Evolutionary conservation across 2,797 vertebrate species (phyloP).

Genomic region (Sebastes matsubarae): DNA sequence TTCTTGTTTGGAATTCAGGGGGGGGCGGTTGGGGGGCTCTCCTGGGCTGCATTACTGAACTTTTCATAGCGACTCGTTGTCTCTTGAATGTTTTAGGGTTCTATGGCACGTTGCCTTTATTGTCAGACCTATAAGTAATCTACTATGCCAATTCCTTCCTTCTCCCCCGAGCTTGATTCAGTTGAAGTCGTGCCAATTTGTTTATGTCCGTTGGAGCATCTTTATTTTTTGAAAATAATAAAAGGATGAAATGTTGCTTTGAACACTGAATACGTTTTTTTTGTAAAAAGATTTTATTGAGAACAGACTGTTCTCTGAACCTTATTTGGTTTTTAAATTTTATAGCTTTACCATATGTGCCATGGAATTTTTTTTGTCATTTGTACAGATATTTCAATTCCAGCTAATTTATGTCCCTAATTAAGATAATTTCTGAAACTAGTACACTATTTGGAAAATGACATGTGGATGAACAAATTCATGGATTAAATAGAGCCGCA

Average conservation of each 20-base stretch:
- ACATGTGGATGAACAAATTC: background rate
- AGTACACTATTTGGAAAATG: background rate
- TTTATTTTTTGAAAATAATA: background rate
- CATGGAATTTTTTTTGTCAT: background rate
- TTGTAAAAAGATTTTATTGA: background rate
- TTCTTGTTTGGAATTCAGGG: slow-evolving; percentile 65
- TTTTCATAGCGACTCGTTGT: slow-evolving; percentile 52
- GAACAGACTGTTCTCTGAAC: background rate
- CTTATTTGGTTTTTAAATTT: background rate
- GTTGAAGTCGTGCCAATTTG: slow-evolving; percentile 50
- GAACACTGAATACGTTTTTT: background rate
- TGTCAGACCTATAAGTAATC: slow-evolving; percentile 66
- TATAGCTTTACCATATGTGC: background rate
- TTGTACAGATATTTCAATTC: background rate
- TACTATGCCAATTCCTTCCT: slow-evolving; percentile 16
- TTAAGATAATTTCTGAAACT: background rate
- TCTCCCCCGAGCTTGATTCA: slow-evolving; percentile 42
- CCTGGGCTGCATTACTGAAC: slow-evolving; percentile 50
- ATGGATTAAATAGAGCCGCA: too few species aligned
- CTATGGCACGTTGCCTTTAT: slow-evolving; percentile 63
- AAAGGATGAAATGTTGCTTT: background rate
- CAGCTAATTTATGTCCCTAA: background rate
- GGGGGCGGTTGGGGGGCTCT: slow-evolving; percentile 12
- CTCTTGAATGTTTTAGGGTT: slow-evolving; percentile 66
- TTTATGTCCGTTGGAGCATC: slow-evolving; percentile 1